Evolutionary conservation across 2,888 invertebrate genomes (phyloP), one percentile per base, ranked within the genome.

Genomic region (Mellilla xanthometata): DNA sequence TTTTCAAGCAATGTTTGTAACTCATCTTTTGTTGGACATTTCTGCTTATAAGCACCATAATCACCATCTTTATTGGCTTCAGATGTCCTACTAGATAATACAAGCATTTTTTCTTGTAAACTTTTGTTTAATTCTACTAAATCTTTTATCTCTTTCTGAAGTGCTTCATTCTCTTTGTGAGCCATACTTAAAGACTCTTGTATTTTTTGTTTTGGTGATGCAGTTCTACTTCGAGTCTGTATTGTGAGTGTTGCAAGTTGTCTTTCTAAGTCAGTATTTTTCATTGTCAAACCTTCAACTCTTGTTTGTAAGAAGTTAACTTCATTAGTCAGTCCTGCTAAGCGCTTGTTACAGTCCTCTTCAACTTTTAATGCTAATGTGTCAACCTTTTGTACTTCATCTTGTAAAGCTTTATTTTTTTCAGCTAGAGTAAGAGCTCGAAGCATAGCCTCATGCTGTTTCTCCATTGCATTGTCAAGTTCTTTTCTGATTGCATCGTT

Each of bases 391-490:
- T 91, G 90, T 52, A 95, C 68, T 73, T 95, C 94, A 46, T 93
- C 92, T 74, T 95, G 93, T 36, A 96, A 73, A 44, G 84, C 84
- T 67, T 92, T 92, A 64, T 95, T 95, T 59, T 93, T 91, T 56
- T 94, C 94, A n/a, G 95, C 94, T 39, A 95, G 87, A 63, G 90
- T 90, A 29, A 95, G 79, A 3, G 95, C 95, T 56, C 94, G 85
- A 30, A 93, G 87, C 95, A 95, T 95, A 2, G 95, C 96, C 71
- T 95, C 95, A 74, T 96, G 96, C 65, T 94, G 94, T 62, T 93
- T 94, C 39, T 90, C 86, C 46, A 94, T 70, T 11, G 92, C 87
- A 56, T 90, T 92, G 79, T 79, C 92, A 30, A 84, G 53, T 59
- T 90, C 82, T 58, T 74, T 83, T 53, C 80, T 85, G 28, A 89